These are phyloP conservation scores for Megalonaias nervosa DNA, from an alignment of 1,140 invertebrate genomes.

Conservation along the genomic window DNA sequence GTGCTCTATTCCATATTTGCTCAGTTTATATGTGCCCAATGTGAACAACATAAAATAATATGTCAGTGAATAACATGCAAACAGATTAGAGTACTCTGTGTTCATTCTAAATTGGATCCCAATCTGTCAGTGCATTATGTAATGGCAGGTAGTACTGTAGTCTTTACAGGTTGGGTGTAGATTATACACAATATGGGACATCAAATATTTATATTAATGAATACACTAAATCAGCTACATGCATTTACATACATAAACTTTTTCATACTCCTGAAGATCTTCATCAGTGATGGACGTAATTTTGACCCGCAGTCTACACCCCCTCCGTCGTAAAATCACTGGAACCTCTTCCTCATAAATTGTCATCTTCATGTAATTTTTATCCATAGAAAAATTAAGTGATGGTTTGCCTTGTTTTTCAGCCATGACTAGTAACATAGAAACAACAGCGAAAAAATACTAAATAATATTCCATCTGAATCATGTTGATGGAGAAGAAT, in stretches of 20 bases:
- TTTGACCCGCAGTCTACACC: constrained; percentile 69
- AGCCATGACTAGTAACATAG: neutral
- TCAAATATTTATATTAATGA: too few relatives aligned
- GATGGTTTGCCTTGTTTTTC: neutral
- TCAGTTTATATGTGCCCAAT: too few relatives aligned
- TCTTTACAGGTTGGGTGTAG: too few relatives aligned
- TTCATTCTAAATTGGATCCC: too few relatives aligned
- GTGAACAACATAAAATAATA: too few relatives aligned
- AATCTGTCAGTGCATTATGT: too few relatives aligned
- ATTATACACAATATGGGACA: too few relatives aligned
- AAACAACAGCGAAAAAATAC: neutral
- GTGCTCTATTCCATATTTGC: too few relatives aligned
- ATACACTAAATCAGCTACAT: too few relatives aligned
- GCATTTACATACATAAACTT: constrained; percentile 13
- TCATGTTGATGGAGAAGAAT: neutral
- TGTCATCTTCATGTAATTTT: constrained; percentile 52
- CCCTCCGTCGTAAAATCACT: constrained; percentile 71
- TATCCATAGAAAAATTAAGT: constrained; percentile 14
- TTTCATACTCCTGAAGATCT: constrained; percentile 36
- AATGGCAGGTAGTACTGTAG: too few relatives aligned
- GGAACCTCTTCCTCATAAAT: constrained; percentile 71
- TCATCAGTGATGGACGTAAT: constrained; percentile 60
- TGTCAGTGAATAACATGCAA: too few relatives aligned
- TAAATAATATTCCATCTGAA: neutral
- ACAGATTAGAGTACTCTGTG: too few relatives aligned